These are phyloP conservation scores for Oophaga sylvatica DNA, from an alignment of 2,797 vertebrate genomes.

Conservation along the genomic window DNA sequence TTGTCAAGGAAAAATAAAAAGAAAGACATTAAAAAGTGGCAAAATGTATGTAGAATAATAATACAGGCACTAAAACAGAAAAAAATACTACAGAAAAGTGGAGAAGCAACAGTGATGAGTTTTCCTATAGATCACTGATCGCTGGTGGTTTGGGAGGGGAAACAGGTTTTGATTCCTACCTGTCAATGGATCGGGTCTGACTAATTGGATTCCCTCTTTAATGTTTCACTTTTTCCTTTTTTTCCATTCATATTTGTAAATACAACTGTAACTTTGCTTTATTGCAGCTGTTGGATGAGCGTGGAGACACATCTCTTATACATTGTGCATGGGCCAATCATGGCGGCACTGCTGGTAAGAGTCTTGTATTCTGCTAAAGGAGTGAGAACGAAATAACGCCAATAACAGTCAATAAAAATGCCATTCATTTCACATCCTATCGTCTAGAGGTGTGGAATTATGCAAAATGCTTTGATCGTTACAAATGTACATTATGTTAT, in stretches of 20 bases:
- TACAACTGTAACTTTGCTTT: constrained; percentile 44
- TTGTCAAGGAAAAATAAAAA: too few species aligned
- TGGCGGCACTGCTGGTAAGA: constrained; percentile 94
- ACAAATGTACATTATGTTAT: background rate
- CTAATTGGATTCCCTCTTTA: background rate
- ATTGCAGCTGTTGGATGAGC: constrained; percentile 95
- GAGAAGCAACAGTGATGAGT: too few species aligned
- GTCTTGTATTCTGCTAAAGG: background rate
- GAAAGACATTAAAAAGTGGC: too few species aligned
- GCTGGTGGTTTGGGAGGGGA: too few species aligned
- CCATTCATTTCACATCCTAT: background rate
- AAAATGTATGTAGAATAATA: too few species aligned
- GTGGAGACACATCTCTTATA: constrained; percentile 95
- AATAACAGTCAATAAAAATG: background rate
- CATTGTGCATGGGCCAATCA: constrained; percentile 94
- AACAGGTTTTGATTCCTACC: background rate
- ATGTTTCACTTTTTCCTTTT: background rate
- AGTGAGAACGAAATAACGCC: background rate
- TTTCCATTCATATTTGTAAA: background rate
- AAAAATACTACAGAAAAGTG: too few species aligned
- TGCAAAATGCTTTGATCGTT: too few species aligned
- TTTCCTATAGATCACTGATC: too few species aligned
- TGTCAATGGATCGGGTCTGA: background rate
- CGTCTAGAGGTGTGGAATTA: background rate
- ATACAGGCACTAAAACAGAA: too few species aligned